Evolutionary conservation across 2,888 invertebrate species (phyloP).

Genomic region (Scotopteryx bipunctaria): DNA sequence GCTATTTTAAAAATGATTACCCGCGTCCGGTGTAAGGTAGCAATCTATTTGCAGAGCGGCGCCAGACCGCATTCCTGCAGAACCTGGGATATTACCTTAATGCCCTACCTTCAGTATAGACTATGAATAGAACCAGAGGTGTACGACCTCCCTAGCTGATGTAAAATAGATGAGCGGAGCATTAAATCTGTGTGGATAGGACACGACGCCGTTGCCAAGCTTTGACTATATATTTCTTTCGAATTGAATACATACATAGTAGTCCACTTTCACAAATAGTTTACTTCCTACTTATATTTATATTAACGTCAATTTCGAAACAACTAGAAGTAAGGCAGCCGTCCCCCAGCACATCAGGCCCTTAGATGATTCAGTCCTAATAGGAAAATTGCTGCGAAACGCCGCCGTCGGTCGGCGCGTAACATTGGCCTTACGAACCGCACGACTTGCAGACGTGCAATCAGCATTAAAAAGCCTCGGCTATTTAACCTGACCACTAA

Average conservation of each 20-base stretch:
- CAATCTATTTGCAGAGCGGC: conserved; percentile 72
- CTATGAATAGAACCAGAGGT: conserved; percentile 70
- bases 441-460: conserved; percentile 72
- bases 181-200: neutral
- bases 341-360: conserved; percentile 63
- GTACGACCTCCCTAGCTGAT: conserved; percentile 56
- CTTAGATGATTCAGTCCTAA: conserved; percentile 75
- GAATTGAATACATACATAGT: conserved; percentile 48
- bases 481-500: conserved; percentile 62
- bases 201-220: too few relatives aligned
- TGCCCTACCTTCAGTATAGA: conserved; percentile 60
- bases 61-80: conserved; percentile 77
- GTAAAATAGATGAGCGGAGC: conserved; percentile 51
- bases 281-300: conserved; percentile 72
- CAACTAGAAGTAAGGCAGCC: conserved; percentile 58
- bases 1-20: conserved; percentile 56
- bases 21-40: conserved; percentile 45
- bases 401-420: conserved; percentile 63
- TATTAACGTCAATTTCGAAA: conserved; percentile 60
- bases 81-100: conserved; percentile 71
- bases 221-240: too few relatives aligned
- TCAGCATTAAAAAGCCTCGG: conserved; percentile 49
- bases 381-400: conserved; percentile 75
- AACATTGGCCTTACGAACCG: conserved; percentile 80
- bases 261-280: conserved; percentile 68